A percentile compares a stretch with the other conserved stretches of the same genome.
These are phyloP conservation scores for Emberiza fucata DNA, from an alignment of 2,113 vertebrate genomes.

Conservation along the genomic window DNA sequence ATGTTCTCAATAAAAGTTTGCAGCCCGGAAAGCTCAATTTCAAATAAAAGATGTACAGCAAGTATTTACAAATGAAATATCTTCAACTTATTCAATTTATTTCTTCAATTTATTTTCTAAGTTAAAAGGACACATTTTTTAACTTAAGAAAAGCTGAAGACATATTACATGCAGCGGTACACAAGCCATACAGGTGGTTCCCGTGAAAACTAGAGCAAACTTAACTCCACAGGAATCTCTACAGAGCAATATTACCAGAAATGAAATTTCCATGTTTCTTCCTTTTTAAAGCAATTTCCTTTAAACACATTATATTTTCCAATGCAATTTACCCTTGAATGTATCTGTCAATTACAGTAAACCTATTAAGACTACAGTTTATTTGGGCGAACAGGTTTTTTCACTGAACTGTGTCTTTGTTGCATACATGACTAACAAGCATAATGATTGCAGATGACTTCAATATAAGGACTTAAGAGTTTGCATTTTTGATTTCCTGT, in stretches of 20 bases:
- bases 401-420: not conserved
- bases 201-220: not conserved
- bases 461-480: not conserved
- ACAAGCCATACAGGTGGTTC: not conserved
- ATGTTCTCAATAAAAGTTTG: not conserved
- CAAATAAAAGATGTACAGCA: not conserved
- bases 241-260: not conserved
- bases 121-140: not conserved
- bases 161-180: not conserved
- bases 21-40: not conserved
- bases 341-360: not conserved
- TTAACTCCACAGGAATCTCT: not conserved
- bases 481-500: constrained; percentile 32
- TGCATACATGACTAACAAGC: not conserved
- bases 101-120: not conserved
- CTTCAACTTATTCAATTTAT: not conserved
- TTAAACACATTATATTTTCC: not conserved
- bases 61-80: not conserved
- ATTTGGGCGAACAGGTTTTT: not conserved
- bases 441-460: not conserved
- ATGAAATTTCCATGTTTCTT: not conserved
- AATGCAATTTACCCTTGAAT: not conserved
- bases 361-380: not conserved
- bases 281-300: not conserved
- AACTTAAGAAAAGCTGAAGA: not conserved